Evolutionary conservation across 2,113 vertebrate genomes (phyloP), one percentile per base, ranked within the genome.

Genomic region (Calidris pygmaea): DNA sequence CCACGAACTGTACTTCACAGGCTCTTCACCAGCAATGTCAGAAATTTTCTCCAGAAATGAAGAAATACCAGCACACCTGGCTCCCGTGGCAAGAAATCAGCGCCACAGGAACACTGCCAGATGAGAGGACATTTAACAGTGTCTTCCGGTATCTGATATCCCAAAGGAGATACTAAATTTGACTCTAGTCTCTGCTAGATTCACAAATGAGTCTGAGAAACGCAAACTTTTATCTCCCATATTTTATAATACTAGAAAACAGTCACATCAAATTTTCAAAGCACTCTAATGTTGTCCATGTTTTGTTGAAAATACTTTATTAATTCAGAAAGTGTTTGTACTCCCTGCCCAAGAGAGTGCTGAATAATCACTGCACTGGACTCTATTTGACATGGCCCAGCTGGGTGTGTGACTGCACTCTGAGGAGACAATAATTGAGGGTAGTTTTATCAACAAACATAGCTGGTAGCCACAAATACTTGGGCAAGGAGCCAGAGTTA

Each of bases 211-310:
- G 11, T 19, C 66, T 32, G 27, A 67, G 77, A 63, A 72, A 53
- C 1, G 12, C 55, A 48, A 88, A 10, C 48, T 70, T 62, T 68
- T 50, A 47, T 63, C 48, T 87, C 67, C 30, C 14, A 2, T 12
- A 45, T 58, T 58, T 35, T 59, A 1, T 1, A 79, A 27, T 12
- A 52, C 6, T 32, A 37, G 68, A 52, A 47, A 34, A 72, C 4
- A 21, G 68, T 5, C 3, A 1, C 34, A 78, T 6, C 15, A 35
- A 4, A 39, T 56, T 78, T 23, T 43, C 84, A 50, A 35, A 35
- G 0, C 9, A 2, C 26, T 79, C 29, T 7, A 55, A 8, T 1
- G 8, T 1, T 15, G 48, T 23, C 34, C 60, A 12, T 4, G 7
- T 17, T 37, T 5, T 63, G 35, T 20, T 48, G 70, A 81, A 82